Percentiles rank a stretch among this genome's conserved stretches.
Evolutionary conservation across 1,140 invertebrate genomes (phyloP).

Genomic region (Theocolax elegans): DNA sequence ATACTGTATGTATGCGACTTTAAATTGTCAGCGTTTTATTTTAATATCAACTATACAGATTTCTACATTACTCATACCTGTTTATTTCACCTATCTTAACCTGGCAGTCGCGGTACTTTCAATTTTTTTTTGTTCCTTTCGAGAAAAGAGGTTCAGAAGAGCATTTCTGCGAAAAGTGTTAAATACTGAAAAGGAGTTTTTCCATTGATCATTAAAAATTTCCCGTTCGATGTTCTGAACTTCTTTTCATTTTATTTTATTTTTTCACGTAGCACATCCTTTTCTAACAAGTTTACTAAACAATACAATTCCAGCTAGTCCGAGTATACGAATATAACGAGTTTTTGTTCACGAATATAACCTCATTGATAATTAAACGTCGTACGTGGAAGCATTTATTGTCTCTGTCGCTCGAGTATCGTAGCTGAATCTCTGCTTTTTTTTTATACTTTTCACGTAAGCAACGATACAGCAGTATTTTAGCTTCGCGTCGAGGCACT

Average conservation of each 20-base stretch:
- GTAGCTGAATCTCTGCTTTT: no score
- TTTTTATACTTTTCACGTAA: not conserved
- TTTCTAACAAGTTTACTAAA: not conserved
- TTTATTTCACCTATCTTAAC: not conserved
- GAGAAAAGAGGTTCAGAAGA: no score
- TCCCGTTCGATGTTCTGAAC: not conserved
- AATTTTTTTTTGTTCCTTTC: not conserved
- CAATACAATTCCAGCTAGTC: not conserved
- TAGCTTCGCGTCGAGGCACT: conserved; percentile 33
- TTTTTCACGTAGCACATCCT: no score
- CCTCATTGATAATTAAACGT: conserved; percentile 3
- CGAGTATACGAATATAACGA: not conserved
- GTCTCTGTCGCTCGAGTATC: no score
- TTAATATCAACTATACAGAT: conserved; percentile 1
- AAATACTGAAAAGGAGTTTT: no score
- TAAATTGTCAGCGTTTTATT: conserved; percentile 28
- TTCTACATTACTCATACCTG: not conserved
- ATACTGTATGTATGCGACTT: conserved; percentile 33
- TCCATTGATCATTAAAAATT: no score
- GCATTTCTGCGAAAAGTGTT: no score
- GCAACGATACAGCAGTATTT: conserved; percentile 3
- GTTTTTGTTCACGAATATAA: not conserved
- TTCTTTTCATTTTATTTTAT: not conserved
- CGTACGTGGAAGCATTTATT: conserved; percentile 33
- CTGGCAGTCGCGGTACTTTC: not conserved